phyloP scores from a whole-genome alignment of 1,140 invertebrate species.

The Drosophila repletoides region DNA sequence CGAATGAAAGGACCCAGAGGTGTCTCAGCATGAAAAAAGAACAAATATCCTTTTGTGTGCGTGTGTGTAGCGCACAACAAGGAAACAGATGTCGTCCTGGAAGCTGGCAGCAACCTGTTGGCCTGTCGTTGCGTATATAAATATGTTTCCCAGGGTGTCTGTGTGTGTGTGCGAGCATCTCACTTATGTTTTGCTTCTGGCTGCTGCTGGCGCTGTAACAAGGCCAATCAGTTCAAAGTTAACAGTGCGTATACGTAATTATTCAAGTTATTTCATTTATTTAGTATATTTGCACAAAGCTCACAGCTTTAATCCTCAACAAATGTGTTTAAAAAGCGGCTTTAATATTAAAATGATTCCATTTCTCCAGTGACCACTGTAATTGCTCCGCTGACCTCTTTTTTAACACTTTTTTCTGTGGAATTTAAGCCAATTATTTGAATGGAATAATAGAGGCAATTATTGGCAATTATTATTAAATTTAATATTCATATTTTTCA shows the following conservation, averaged over 20 bases:
- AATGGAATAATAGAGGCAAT: no score
- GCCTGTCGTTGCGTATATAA: conserved; percentile 10
- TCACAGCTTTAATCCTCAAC: no score
- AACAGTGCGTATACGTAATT: conserved; percentile 1
- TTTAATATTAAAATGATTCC: no score
- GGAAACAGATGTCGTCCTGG: conserved; percentile 51
- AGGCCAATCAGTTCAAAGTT: conserved; percentile 1
- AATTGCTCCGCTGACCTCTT: no score
- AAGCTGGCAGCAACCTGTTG: conserved; percentile 63
- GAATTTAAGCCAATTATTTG: no score
- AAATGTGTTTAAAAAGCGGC: no score
- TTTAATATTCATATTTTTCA: background rate
- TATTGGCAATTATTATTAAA: background rate
- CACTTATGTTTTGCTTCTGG: background rate
- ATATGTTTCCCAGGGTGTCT: background rate
- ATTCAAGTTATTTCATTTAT: conserved; percentile 3
- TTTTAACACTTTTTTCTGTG: no score
- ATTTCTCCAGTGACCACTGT: no score
- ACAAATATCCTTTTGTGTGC: background rate
- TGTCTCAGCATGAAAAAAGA: conserved; percentile 25
- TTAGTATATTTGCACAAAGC: no score
- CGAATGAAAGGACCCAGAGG: conserved; percentile 40
- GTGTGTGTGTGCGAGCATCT: background rate
- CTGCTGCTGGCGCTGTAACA: conserved; percentile 2
- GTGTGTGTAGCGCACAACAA: background rate